Base-by-base conservation (phyloP, 2,113 vertebrate species). In the Gambusia affinis region DNA sequence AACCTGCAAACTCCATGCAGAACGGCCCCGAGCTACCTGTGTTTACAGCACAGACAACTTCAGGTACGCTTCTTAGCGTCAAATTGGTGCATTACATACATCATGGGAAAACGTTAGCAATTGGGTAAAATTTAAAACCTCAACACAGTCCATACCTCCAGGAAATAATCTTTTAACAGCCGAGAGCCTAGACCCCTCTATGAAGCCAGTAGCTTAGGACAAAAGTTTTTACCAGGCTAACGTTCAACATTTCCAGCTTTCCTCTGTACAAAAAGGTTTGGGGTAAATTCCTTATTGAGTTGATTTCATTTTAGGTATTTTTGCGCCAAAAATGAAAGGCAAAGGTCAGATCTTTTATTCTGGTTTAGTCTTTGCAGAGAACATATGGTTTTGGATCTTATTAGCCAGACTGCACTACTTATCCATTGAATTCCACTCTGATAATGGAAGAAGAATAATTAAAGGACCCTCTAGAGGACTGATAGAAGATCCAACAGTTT, bases 361-460 rank as follows among this genome's bases (percentile, higher is more conserved):
- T 63, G 61, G 30, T 60, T 73, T 72, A 64, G 67, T 73, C 71
- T 30, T n/a, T 63, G 61, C 44, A 74, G 72, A 74, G 39, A 42
- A 81, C 28, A 15, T 62, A 66, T 19, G 67, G 67, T 74, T 78
- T 78, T 31, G 42, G 35, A 60, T 74, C 65, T 31, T 67, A 33
- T 80, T 82, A 60, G 29, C n/a, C 5, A 7, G 60, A 28, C 62
- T 51, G 70, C 31, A 70, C 61, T 75, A 74, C n/a, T 65, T 42
- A 19, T 81, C 75, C 65, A 61, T 70, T 44, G 77, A 71, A 72
- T 76, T 85, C 86, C 73, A 67, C 83, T 87, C 80, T 86, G 75
- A 86, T 91, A 83, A 81, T 81, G 74, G 75, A 70, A 72, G 61
- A 81, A 72, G 71, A 65, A 89, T 84, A 85, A 89, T 88, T 85